phyloP scores from a whole-genome alignment of 2,113 vertebrate genomes.

The Ardeotis arabs region DNA sequence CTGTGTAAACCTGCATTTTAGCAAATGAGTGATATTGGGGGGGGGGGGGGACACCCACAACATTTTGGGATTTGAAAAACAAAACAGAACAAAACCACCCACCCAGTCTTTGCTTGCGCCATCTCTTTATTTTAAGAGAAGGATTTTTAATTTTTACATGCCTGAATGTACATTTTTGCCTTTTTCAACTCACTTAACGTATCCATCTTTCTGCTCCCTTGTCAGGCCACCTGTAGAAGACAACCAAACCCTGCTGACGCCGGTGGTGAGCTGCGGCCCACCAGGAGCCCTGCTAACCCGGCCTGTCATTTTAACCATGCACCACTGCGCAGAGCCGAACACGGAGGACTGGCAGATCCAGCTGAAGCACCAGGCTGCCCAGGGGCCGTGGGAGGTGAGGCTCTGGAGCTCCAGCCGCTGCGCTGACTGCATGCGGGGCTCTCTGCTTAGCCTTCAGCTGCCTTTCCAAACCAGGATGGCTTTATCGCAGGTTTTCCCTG shows the following conservation, averaged over 20 bases:
- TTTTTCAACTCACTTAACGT: neutral
- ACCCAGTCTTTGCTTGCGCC: neutral
- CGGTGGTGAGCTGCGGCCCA: constrained; percentile 94
- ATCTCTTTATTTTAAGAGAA: neutral
- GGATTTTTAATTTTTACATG: neutral
- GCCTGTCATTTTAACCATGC: constrained; percentile 89
- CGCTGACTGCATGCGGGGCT: neutral
- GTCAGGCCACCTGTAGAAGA: constrained; percentile 90
- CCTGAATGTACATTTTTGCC: neutral
- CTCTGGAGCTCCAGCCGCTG: neutral
- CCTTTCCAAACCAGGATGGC: neutral
- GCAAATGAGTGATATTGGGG: neutral
- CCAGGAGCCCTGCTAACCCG: constrained; percentile 89
- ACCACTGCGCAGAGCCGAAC: constrained; percentile 88
- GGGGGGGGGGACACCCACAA: too few relatives aligned
- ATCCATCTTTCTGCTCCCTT: neutral
- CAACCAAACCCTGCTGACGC: constrained; percentile 90
- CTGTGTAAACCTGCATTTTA: neutral
- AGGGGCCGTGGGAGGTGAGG: constrained; percentile 94
- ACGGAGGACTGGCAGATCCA: constrained; percentile 93
- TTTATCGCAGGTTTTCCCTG: neutral
- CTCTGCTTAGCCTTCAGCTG: neutral
- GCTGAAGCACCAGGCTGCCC: constrained; percentile 86
- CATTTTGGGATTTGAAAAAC: neutral
- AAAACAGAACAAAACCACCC: too few relatives aligned